phyloP scores from a whole-genome alignment of 2,797 vertebrate genomes.

The Eospalax fontanierii region DNA sequence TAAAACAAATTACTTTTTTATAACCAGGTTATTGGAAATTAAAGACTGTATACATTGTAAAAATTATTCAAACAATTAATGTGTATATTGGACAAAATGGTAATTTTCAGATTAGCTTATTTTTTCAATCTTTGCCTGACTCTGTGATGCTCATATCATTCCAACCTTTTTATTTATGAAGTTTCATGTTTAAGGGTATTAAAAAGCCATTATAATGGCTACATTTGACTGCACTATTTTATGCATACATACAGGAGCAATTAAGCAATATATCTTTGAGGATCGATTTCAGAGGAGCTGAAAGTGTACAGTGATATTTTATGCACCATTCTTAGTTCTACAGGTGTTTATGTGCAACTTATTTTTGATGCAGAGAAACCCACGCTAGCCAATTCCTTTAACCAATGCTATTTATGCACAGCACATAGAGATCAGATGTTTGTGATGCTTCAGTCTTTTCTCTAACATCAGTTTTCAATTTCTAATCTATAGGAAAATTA shows the following conservation, averaged over 20 bases:
- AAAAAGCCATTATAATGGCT: neutral
- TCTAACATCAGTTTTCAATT: constrained; percentile 29
- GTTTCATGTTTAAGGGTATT: neutral
- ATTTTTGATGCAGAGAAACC: neutral
- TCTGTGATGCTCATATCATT: neutral
- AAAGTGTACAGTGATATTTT: neutral
- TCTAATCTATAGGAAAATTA: constrained; percentile 12
- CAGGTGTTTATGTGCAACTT: neutral
- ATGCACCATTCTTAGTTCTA: neutral
- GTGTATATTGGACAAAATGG: neutral
- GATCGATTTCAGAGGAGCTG: neutral
- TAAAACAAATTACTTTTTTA: constrained; percentile 48
- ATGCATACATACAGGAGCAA: neutral
- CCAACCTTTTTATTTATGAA: neutral
- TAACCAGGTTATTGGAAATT: neutral
- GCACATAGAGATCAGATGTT: neutral
- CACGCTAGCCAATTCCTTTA: neutral
- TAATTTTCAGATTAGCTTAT: neutral
- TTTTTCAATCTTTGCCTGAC: neutral
- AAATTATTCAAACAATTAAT: constrained; percentile 49
- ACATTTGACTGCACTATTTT: neutral
- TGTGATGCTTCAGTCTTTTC: neutral
- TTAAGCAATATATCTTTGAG: constrained; percentile 15
- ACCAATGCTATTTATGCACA: neutral
- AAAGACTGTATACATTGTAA: neutral